Evolutionary conservation across 2,888 invertebrate genomes (phyloP), one percentile per base, ranked within the genome.

Genomic region (Aromia moschata): DNA sequence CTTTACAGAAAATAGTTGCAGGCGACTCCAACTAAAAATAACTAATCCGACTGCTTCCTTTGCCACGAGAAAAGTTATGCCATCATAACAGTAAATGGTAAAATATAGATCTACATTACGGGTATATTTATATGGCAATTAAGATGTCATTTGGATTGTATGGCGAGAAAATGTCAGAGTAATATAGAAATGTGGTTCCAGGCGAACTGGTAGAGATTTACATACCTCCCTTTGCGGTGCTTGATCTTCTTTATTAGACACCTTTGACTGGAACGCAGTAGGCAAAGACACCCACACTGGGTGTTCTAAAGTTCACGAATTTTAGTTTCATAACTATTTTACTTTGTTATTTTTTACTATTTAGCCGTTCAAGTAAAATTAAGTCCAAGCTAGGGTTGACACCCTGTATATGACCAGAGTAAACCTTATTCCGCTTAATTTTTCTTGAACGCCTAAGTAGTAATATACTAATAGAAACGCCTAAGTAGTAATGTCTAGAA

Each of bases 21-120:
- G 43, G 43, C 43, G 18, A 43, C 43, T 20, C 20, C 11, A 12
- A 43, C 18, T 43, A 43, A 43, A 20, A 43, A 40, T 16, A 40
- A 25, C 2, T 20, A 43, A 43, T 43, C 47, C 25, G 43, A 33
- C 33, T 33, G 46, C 36, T 49, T 49, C 47, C 47, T 36, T 20
- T 18, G 47, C 37, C 47, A 20, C n/a, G 33, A 38, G 51, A 51
- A 46, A 46, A 46, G 25, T 46, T 33, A 46, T 31, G 30, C 38
- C 11, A 14, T 40, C 41, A 41, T 52, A 52, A 41, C 41, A 40
- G 52, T 40, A 41, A 52, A 52, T 10, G 7, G 33, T 52, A 52
- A 52, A 41, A 52, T 52, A 52, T 52, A 52, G 25, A 52, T 30
- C 52, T 17, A 52, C 52, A 52, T 52, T 52, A 41, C 31, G 31